A percentile compares a stretch with the other conserved stretches of the same genome.
Conservation (phyloP, 1,140 invertebrate species). For the Sarcophaga bullata region DNA sequence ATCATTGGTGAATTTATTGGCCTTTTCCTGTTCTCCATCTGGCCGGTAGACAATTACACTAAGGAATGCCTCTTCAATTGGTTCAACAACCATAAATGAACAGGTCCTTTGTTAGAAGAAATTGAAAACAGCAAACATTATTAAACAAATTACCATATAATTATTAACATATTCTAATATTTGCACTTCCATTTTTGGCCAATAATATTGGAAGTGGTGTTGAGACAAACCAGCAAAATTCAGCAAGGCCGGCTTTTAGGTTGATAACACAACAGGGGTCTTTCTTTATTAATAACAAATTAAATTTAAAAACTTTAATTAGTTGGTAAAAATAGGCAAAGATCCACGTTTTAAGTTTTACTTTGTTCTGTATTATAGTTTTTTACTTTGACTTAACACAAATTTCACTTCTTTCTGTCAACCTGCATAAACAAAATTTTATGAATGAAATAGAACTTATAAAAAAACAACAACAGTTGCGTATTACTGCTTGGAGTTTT, state of each 20-base stretch:
- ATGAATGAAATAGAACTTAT: too few species aligned
- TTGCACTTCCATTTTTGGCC: constrained; percentile 16
- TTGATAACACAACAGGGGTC: background rate
- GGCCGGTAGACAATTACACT: constrained; percentile 82
- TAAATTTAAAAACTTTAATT: too few species aligned
- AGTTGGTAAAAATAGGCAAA: too few species aligned
- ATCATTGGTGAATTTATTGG: constrained; percentile 74
- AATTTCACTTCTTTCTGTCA: too few species aligned
- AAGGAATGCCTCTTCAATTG: constrained; percentile 87
- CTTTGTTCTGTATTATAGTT: too few species aligned
- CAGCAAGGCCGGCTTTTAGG: background rate
- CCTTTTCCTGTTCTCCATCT: constrained; percentile 74
- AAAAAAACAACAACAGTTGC: too few species aligned
- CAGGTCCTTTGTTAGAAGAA: background rate
- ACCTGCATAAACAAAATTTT: too few species aligned
- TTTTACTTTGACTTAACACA: too few species aligned
- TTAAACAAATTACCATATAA: constrained; percentile 53
- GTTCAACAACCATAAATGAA: constrained; percentile 71
- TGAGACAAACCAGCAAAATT: background rate
- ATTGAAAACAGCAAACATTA: background rate
- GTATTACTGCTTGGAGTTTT: too few species aligned
- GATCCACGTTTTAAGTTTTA: too few species aligned
- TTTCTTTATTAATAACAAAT: too few species aligned
- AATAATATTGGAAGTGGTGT: background rate
- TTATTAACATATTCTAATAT: constrained; percentile 43